phyloP scores from a whole-genome alignment of 2,113 vertebrate species.

The Cervus canadensis region DNA sequence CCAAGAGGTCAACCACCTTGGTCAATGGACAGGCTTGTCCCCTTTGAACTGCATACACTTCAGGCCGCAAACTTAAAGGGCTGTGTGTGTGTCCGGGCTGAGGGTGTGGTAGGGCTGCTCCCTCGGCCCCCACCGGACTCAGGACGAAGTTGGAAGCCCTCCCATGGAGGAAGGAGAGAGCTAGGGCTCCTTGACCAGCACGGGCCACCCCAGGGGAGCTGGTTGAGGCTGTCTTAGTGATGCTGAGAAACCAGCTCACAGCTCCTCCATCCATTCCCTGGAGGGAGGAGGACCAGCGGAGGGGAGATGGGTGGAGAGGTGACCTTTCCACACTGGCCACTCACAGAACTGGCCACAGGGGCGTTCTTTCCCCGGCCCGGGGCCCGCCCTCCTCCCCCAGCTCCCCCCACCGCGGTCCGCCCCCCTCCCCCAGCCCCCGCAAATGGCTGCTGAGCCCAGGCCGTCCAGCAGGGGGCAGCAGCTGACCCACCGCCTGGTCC shows the following conservation, averaged over 20 bases:
- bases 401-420: too few relatives aligned
- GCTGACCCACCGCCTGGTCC: background rate
- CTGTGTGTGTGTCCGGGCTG: rapidly evolving
- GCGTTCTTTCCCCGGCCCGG: too few relatives aligned
- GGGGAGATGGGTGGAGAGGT: background rate
- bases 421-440: rapidly evolving
- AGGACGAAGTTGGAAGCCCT: background rate
- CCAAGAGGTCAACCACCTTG: background rate
- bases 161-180: background rate
- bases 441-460: background rate
- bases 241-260: background rate
- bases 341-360: too few relatives aligned
- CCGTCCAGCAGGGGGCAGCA: background rate
- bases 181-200: too few relatives aligned
- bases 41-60: background rate
- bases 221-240: background rate
- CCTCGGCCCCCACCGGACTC: rapidly evolving
- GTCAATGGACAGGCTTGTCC: background rate
- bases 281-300: rapidly evolving
- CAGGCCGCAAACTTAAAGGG: background rate
- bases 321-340: background rate
- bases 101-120: background rate
- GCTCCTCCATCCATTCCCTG: rapidly evolving
- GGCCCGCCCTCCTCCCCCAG: too few relatives aligned
- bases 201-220: background rate